A percentile compares a stretch with the other conserved stretches of the same genome.
Evolutionary conservation across 2,113 vertebrate species (phyloP).

Genomic region (Oxyura jamaicensis): DNA sequence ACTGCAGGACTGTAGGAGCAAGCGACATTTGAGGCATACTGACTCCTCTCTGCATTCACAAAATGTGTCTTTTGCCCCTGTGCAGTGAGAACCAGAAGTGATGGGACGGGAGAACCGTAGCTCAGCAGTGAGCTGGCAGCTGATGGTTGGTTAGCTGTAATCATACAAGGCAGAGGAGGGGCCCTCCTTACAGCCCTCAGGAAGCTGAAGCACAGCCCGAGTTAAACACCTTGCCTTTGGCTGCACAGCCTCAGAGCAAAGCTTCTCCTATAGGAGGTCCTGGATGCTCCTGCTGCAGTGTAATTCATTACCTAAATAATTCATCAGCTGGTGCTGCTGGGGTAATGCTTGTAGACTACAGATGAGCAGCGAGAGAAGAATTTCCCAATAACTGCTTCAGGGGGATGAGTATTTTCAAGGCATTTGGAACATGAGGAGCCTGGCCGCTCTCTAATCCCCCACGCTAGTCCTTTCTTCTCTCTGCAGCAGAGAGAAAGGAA

Average conservation of each 20-base stretch:
- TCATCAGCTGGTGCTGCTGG: neutral
- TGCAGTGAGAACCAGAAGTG: neutral
- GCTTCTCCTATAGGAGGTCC: neutral
- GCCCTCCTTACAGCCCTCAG: neutral
- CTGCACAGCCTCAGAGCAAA: neutral
- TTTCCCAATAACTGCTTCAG: neutral
- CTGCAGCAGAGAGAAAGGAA: neutral
- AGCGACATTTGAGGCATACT: neutral
- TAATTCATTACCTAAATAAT: constrained; percentile 46
- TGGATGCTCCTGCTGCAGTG: constrained; percentile 12
- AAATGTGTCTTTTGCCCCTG: neutral
- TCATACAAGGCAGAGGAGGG: neutral
- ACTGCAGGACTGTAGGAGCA: neutral
- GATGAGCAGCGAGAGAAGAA: neutral
- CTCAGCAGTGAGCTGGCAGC: neutral
- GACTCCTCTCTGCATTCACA: neutral
- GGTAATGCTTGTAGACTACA: constrained; percentile 15
- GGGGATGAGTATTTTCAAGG: neutral
- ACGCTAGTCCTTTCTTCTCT: neutral
- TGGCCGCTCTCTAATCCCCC: neutral
- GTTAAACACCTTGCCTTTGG: neutral
- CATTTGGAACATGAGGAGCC: neutral
- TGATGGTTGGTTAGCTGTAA: neutral
- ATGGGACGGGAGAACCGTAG: neutral
- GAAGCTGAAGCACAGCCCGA: neutral